Evolutionary conservation across 2,888 invertebrate genomes (phyloP).

Genomic region (Lymantria dispar): DNA sequence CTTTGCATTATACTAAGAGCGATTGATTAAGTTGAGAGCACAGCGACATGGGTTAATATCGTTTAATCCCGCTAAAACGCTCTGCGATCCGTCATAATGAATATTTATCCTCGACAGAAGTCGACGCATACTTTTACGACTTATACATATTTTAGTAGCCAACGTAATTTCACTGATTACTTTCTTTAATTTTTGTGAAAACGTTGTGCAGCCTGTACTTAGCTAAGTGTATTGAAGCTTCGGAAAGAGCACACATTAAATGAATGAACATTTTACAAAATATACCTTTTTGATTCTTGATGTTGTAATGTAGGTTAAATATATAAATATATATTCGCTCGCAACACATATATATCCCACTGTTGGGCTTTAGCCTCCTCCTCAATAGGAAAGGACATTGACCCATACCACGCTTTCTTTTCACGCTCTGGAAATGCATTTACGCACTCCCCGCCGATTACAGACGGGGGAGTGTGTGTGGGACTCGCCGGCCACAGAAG

Average conservation of each 20-base stretch:
- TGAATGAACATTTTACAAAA: slow-evolving; percentile 50
- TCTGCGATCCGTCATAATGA: slow-evolving; percentile 78
- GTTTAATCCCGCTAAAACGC: slow-evolving; percentile 81
- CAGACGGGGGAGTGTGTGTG: too few relatives aligned
- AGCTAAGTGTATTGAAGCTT: slow-evolving; percentile 69
- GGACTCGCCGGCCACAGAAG: too few relatives aligned
- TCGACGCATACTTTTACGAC: slow-evolving; percentile 79
- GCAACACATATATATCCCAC: too few relatives aligned
- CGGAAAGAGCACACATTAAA: slow-evolving; percentile 62
- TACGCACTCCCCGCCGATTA: too few relatives aligned
- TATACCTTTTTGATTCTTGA: slow-evolving; percentile 30
- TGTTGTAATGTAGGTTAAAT: slow-evolving; percentile 6
- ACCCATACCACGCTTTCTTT: too few relatives aligned
- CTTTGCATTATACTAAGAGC: slow-evolving; percentile 27
- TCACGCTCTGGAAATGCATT: too few relatives aligned
- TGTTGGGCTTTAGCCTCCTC: too few relatives aligned
- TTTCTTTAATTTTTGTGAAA: slow-evolving; percentile 79
- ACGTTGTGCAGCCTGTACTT: slow-evolving; percentile 44
- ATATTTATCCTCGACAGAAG: slow-evolving; percentile 78
- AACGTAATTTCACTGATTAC: slow-evolving; percentile 78
- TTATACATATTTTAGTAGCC: slow-evolving; percentile 82
- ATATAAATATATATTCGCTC: neutral
- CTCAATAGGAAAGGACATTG: too few relatives aligned
- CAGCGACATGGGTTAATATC: slow-evolving; percentile 64
- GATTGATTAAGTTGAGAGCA: slow-evolving; percentile 73